Conservation (phyloP, 2,113 vertebrate genomes). For the Coracopsis vasa region DNA sequence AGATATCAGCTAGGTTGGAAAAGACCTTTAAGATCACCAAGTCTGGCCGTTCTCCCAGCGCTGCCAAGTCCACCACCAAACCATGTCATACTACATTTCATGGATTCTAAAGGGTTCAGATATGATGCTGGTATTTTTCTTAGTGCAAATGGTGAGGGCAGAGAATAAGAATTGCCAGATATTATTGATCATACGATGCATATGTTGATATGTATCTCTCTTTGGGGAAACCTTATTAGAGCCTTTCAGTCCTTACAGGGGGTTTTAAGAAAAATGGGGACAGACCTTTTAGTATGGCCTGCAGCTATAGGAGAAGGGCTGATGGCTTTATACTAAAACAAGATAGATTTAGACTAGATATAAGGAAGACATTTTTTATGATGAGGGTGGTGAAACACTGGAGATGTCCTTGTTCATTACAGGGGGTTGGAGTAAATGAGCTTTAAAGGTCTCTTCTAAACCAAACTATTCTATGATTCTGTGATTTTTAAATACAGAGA, state of each 20-base stretch:
- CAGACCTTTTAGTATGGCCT: background rate
- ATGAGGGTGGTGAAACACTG: background rate
- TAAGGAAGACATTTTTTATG: background rate
- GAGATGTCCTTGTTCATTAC: background rate
- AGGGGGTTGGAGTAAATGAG: accelerated
- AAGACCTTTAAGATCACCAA: background rate
- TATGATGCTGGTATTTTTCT: background rate
- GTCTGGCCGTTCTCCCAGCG: background rate
- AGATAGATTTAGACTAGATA: accelerated
- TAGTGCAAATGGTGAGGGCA: background rate
- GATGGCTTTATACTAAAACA: background rate
- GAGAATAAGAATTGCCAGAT: background rate
- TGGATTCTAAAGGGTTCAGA: background rate
- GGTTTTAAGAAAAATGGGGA: background rate
- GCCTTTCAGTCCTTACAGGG: background rate
- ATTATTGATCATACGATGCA: background rate
- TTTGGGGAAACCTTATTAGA: accelerated
- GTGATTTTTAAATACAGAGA: background rate
- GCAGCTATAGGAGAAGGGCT: accelerated
- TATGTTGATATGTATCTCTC: background rate
- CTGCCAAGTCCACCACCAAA: background rate
- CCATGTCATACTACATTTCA: background rate
- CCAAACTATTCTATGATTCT: background rate
- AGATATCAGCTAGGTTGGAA: background rate
- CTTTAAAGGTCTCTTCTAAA: background rate